A percentile compares a stretch with the other conserved stretches of the same genome.
Evolutionary conservation across 2,888 invertebrate genomes (phyloP).

Genomic region (Oeneis ivallda): DNA sequence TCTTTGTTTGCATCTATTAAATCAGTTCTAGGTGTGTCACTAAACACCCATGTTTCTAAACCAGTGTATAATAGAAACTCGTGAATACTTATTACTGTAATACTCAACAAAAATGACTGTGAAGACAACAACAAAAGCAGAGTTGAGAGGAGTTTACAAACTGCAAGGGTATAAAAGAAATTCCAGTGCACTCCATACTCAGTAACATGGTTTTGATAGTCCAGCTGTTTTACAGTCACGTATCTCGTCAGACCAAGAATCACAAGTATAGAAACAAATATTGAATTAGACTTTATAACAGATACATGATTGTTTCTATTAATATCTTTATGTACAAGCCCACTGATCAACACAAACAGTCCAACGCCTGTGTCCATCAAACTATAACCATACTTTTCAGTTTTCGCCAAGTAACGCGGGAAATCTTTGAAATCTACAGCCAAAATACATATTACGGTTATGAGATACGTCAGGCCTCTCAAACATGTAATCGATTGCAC

Average conservation of each 20-base stretch:
- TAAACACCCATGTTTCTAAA: conserved; percentile 87
- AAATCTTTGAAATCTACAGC: conserved; percentile 96
- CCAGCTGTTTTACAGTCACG: conserved; percentile 81
- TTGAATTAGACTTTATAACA: conserved; percentile 61
- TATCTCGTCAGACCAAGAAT: conserved; percentile 84
- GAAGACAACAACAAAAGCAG: conserved; percentile 80
- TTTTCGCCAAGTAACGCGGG: conserved; percentile 93
- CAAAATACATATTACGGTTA: conserved; percentile 91
- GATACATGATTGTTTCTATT: conserved; percentile 50
- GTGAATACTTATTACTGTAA: conserved; percentile 82
- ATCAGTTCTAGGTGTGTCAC: conserved; percentile 76
- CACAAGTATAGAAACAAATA: conserved; percentile 63
- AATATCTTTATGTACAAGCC: conserved; percentile 83
- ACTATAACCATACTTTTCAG: conserved; percentile 91
- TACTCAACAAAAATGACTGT: conserved; percentile 78
- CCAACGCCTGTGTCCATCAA: conserved; percentile 99
- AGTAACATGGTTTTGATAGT: conserved; percentile 93
- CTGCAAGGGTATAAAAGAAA: conserved; percentile 96
- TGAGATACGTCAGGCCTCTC: conserved; percentile 86
- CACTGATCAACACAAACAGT: conserved; percentile 91
- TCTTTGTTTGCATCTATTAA: conserved; percentile 94
- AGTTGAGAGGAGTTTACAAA: conserved; percentile 88
- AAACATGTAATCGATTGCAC: conserved; percentile 83
- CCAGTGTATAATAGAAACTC: conserved; percentile 84
- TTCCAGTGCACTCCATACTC: conserved; percentile 99